Percentiles rank a stretch among this genome's conserved stretches.
These are phyloP conservation scores for Trachelus troglodyta DNA, from an alignment of 2,888 invertebrate species.

Conservation along the genomic window DNA sequence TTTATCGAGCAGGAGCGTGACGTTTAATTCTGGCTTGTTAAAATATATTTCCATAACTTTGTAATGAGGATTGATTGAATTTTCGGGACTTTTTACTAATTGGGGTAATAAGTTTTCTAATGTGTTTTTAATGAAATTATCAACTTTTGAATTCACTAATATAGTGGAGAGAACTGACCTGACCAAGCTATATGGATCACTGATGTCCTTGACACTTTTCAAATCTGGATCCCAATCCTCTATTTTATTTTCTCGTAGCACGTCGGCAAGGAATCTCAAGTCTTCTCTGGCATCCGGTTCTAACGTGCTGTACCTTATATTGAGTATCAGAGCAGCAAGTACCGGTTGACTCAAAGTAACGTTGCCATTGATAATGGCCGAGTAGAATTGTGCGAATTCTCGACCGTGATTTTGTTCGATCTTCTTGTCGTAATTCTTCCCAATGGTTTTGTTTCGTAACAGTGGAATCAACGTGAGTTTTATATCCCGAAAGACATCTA, in stretches of 20 bases:
- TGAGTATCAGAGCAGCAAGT: conserved; percentile 30
- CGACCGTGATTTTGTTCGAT: conserved; percentile 23
- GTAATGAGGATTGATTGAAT: conserved; percentile 8
- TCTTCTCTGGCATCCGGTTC: conserved; percentile 27
- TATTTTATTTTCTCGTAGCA: conserved; percentile 28
- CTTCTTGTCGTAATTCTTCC: conserved; percentile 9
- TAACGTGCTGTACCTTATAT: conserved; percentile 28
- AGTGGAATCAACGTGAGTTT: conserved; percentile 22
- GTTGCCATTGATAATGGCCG: conserved; percentile 20
- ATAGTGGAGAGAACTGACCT: conserved; percentile 21
- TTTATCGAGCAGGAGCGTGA: conserved; percentile 23
- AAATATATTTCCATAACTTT: conserved; percentile 26
- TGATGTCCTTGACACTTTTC: conserved; percentile 5
- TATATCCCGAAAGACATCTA: conserved; percentile 31
- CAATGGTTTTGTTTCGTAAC: conserved; percentile 12
- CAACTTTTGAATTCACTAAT: conserved; percentile 18
- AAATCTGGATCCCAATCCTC: conserved; percentile 27
- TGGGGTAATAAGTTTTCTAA: conserved; percentile 18
- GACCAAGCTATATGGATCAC: conserved; percentile 26
- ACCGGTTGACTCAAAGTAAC: conserved; percentile 33
- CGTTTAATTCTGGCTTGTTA: conserved; percentile 24
- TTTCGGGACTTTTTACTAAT: conserved; percentile 6
- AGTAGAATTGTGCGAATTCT: conserved; percentile 31
- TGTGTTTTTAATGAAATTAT: conserved; percentile 19
- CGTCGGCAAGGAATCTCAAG: conserved; percentile 30